Evolutionary conservation across 1,140 invertebrate genomes (phyloP), one percentile per base, ranked within the genome.

Genomic region (Melitaea cinxia): DNA sequence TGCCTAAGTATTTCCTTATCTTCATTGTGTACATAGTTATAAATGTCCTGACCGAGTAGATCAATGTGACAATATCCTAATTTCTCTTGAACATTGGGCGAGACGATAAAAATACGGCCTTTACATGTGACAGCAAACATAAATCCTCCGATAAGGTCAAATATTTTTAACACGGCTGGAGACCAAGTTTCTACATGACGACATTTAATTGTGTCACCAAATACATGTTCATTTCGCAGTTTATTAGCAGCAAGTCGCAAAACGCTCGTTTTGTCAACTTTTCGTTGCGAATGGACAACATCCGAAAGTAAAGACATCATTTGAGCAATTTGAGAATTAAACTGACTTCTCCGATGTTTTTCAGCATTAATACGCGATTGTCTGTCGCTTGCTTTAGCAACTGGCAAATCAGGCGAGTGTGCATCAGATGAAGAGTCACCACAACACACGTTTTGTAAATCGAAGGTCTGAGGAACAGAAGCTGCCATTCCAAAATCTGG

Each of bases 191-290:
- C 84, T n/a, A 82, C 65, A 66, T 91, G 85, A 60, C 78, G 70
- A 45, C 89, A 86, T 64, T 91, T 90, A 30, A 91, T 83, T 6
- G 91, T 86, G 49, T 92, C 83, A n/a, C 92, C 92, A 77, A 93
- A 93, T 9, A 93, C 92, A 75, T 92, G 91, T 49, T 92, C 88
- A 74, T 89, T 89, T 4, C 93, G 86, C n/a, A 98, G 91, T 80
- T 94, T 95, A 62, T 96, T 95, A 52, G 96, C 94, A 47, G 96
- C 94, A 55, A 98, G 93, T 61, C 98, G 92, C 10, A 99, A 91
- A 12, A 98, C 95, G 30, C 96, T 97, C 7, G 97, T 97, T 88
- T 98, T 98, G 90, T 98, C 97, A 75, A 98, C 92, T 75, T 95
- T 94, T 73, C 96, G 95, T 9, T 95, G 93, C 67, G 96, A 96